Base-by-base conservation (phyloP, 2,888 invertebrate species). In the Melanophora roralis region DNA sequence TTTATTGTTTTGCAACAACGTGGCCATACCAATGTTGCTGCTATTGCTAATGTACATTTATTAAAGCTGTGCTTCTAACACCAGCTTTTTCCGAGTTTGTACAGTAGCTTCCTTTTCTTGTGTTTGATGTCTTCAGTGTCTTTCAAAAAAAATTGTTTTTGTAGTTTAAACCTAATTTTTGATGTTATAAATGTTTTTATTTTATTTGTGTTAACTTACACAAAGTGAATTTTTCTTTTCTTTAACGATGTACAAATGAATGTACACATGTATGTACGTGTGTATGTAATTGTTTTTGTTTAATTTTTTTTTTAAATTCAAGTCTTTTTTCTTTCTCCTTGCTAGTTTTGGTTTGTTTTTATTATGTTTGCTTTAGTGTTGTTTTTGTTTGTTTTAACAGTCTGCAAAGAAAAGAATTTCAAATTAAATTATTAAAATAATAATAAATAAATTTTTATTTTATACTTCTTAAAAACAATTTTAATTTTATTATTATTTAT, bases 1-100 rank as follows among this genome's bases (percentile, higher is more conserved):
- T 90, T 95, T 82, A 78, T 84, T 83, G 90, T 95, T 95, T 90
- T 95, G 95, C 90, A 95, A 92, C 91, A 94, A 93, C 89, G 95
- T 94, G 92, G 95, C 95, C 95, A 95, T 95, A 83, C 86, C 86
- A 86, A 83, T 83, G 82, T 85, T 84, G 83, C 84, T 84, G 82
- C 84, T 86, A 83, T 85, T 86, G 85, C 85, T 85, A 83, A 85
- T 86, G 84, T 85, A 85, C 86, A 86, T 86, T 84, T 81, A 84
- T 40, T 68, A 34, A 60, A 55, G 55, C 62, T 51, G 55, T 45
- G 36, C 34, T 36, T 23, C 43, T 43, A 34, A 40, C 40, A 51
- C 40, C 8, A 71, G 51, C 60, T 14, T 69, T 69, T 40, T 36
- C 5, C n/a, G 43, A 19, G 36, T 36, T 2, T 3, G 36, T 21